Evolutionary conservation across 1,140 invertebrate species (phyloP).

Genomic region (Drosophila tani): DNA sequence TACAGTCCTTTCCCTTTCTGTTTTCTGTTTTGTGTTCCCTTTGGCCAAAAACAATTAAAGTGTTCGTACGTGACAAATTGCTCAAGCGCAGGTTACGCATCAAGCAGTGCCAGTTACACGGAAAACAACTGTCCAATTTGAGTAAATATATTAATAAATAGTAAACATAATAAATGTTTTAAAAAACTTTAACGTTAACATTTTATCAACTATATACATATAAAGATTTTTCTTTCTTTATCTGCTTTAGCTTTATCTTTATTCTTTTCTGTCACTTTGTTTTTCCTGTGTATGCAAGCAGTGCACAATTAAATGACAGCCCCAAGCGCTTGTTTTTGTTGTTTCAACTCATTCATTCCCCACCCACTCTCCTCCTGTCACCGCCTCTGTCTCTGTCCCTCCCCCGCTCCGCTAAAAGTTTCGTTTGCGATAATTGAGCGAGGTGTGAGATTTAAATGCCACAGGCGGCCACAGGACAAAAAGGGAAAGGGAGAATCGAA

Average conservation of each 20-base stretch:
- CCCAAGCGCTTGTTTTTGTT: conserved; percentile 52
- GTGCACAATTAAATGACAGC: conserved; percentile 73
- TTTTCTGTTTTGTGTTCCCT: conserved; percentile 13
- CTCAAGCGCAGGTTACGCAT: conserved; percentile 73
- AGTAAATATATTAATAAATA: not conserved
- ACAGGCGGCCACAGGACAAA: conserved; percentile 26
- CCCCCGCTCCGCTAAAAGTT: conserved; percentile 50
- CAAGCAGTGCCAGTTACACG: conserved; percentile 8
- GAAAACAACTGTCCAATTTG: not conserved
- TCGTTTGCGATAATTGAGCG: conserved; percentile 68
- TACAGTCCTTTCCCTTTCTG: conserved; percentile 16
- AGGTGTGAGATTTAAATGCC: conserved; percentile 81
- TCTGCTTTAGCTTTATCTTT: no score
- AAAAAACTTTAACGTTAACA: not conserved
- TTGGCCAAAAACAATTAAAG: conserved; percentile 71
- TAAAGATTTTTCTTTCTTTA: no score
- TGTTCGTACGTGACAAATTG: conserved; percentile 84
- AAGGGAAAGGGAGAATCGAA: not conserved
- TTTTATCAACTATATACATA: no score
- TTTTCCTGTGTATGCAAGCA: conserved; percentile 20
- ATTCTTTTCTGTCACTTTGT: not conserved
- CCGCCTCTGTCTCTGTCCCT: not conserved
- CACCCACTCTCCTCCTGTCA: not conserved
- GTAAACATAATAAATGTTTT: not conserved
- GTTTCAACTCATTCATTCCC: conserved; percentile 13